These are phyloP conservation scores for Brenthis ino DNA, from an alignment of 2,888 invertebrate species.

Conservation along the genomic window DNA sequence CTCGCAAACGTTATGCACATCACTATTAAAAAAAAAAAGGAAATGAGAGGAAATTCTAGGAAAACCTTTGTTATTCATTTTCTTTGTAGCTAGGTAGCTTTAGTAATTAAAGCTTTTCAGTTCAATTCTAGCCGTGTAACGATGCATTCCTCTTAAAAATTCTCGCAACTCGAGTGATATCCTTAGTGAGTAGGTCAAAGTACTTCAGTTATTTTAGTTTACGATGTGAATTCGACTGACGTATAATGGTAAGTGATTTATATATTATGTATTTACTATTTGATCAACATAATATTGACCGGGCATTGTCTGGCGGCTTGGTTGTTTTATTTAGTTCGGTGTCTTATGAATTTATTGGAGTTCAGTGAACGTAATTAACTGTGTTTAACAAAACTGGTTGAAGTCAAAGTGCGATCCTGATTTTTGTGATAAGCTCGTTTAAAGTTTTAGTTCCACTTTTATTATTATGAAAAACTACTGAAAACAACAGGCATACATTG, in stretches of 20 bases:
- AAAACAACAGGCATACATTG: too few relatives aligned
- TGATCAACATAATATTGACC: conserved; percentile 32
- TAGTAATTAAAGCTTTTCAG: conserved; percentile 25
- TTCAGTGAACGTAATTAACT: conserved; percentile 38
- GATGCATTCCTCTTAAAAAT: conserved; percentile 28
- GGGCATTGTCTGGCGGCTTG: conserved; percentile 8
- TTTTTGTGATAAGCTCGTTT: not conserved
- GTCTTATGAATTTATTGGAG: conserved; percentile 6
- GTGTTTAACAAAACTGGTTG: conserved; percentile 26
- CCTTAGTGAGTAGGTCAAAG: conserved; percentile 28
- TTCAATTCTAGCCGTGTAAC: conserved; percentile 23
- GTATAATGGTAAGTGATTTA: conserved; percentile 58
- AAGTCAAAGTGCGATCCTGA: conserved; percentile 1
- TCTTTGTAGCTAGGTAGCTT: conserved; percentile 37
- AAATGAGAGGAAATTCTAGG: conserved; percentile 38
- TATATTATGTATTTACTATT: conserved; percentile 31
- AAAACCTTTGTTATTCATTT: conserved; percentile 46
- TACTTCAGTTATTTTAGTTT: conserved; percentile 43
- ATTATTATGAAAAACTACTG: not conserved
- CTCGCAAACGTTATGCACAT: conserved; percentile 16
- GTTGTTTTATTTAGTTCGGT: conserved; percentile 9
- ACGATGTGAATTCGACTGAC: conserved; percentile 62
- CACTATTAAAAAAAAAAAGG: conserved; percentile 35
- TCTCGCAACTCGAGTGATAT: conserved; percentile 30
- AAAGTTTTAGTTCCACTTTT: not conserved